Evolutionary conservation across 2,113 vertebrate genomes (phyloP), one percentile per base, ranked within the genome.

Genomic region (Leptocoma aspasia): DNA sequence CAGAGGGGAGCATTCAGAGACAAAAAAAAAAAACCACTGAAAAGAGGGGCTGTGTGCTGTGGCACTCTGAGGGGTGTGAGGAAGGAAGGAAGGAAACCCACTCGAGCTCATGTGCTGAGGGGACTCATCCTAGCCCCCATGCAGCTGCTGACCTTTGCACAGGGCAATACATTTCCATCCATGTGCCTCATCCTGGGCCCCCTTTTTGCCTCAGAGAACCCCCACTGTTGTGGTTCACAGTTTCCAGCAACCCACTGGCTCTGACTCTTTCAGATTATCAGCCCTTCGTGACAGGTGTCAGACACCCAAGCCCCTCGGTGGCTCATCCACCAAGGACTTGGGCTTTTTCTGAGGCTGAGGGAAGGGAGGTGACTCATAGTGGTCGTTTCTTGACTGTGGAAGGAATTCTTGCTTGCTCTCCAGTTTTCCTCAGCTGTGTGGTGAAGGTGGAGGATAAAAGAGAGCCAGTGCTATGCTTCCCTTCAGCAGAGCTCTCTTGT

Each of bases 171-270:
- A 21, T 93, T 96, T 92, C 82, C 81, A 92, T n/a, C 39, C 15
- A 3, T 5, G 4, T 60, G 56, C 82, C 71, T 90, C 80, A 54
- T 50, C 30, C 39, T 75, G 41, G 44, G 61, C 33, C 41, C 44
- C 59, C 42, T 83, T 77, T 77, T 72, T 91, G 47, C 44, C 63
- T 90, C 82, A 69, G 52, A 86, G 87, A 95, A 80, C 47, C 75
- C 75, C 72, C 71, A 66, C 28, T 75, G 33, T 37, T 44, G 41
- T 68, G 80, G 82, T 89, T 96, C 95, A 96, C 76, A 93, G 44
- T 96, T 97, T 97, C 96, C 96, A 95, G 88, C 93, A 90, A 47
- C 96, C 90, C 92, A 96, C 95, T 88, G 57, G 52, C 63, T 95
- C 80, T 94, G 95, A 66, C 47, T 96, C 75, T 94, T 95, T 94